A percentile compares a stretch with the other conserved stretches of the same genome.
phyloP scores from a whole-genome alignment of 2,113 vertebrate species.

The Nycticryphes semicollaris region DNA sequence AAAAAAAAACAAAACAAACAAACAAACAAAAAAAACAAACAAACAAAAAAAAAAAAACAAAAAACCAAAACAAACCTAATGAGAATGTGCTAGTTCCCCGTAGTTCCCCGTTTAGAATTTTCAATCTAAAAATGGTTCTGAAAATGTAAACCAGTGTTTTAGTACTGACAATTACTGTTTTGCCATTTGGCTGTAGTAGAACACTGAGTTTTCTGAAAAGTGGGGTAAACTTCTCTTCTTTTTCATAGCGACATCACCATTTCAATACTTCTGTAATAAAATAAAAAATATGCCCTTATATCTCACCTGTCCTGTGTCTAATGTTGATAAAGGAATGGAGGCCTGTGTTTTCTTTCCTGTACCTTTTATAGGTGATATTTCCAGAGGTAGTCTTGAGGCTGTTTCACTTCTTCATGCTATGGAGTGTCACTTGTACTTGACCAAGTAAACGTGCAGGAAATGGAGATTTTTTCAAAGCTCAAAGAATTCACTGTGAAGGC shows the following conservation, averaged over 20 bases:
- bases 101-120: neutral
- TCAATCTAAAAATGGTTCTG: neutral
- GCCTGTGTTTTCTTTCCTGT: neutral
- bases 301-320: neutral
- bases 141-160: neutral
- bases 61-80: no score
- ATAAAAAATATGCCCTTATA: neutral
- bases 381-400: neutral
- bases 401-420: neutral
- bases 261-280: neutral
- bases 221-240: neutral
- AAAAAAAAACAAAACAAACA: no score
- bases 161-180: neutral
- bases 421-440: neutral
- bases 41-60: no score
- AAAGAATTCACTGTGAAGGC: neutral
- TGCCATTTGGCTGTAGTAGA: neutral
- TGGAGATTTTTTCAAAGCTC: neutral
- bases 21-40: no score
- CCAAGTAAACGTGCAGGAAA: neutral
- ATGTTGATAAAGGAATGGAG: neutral
- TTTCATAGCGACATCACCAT: neutral
- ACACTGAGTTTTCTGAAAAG: neutral
- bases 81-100: neutral
- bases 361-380: neutral